Conservation (phyloP, 1,140 invertebrate species). For the Thaumatotibia leucotreta region DNA sequence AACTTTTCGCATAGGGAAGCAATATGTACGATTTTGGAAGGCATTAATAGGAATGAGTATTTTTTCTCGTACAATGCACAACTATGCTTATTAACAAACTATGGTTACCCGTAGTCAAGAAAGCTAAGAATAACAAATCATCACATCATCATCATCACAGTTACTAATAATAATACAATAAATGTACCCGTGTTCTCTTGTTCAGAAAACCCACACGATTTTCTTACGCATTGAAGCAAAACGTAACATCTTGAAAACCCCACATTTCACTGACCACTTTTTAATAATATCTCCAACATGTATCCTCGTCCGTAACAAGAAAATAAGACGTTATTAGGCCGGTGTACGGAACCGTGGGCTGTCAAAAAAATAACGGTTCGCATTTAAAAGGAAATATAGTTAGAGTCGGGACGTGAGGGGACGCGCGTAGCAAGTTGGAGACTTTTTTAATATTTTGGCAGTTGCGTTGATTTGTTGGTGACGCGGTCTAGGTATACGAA, state of each 20-base stretch:
- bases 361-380: constrained; percentile 66
- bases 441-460: neutral
- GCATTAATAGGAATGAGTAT: too few relatives aligned
- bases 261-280: constrained; percentile 8
- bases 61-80: too few relatives aligned
- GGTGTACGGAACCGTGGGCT: constrained; percentile 43
- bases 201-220: neutral
- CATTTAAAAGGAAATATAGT: constrained; percentile 63
- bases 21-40: too few relatives aligned
- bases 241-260: neutral
- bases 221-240: neutral
- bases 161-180: too few relatives aligned
- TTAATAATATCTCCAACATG: constrained; percentile 5
- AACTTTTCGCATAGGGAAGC: too few relatives aligned
- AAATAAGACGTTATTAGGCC: constrained; percentile 17
- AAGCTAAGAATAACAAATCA: too few relatives aligned
- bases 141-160: too few relatives aligned
- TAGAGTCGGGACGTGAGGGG: constrained; percentile 49
- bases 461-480: neutral
- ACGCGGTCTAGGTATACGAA: neutral
- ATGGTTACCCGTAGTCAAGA: too few relatives aligned
- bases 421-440: constrained; percentile 13
- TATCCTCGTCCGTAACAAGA: constrained; percentile 6
- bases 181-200: too few relatives aligned
- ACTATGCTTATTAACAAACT: too few relatives aligned